Conservation (phyloP, 2,797 vertebrate species). For the Cossypha heuglini region DNA sequence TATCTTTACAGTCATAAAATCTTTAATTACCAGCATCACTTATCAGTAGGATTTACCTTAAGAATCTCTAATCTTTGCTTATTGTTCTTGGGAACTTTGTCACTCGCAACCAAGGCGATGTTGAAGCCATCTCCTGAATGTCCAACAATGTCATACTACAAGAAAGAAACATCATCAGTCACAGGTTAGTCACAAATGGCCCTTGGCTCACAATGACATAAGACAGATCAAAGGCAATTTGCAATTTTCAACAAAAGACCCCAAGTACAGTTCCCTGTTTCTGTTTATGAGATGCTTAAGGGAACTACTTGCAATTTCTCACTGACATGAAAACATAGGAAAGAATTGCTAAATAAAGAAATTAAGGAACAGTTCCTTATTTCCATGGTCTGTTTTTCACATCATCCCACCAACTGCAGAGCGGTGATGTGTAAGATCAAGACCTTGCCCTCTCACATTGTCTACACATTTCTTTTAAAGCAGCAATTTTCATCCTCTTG, state of each 20-base stretch:
- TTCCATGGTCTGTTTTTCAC: neutral
- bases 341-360: neutral
- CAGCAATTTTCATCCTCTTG: neutral
- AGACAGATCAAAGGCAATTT: neutral
- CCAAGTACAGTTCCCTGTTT: neutral
- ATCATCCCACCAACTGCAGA: neutral
- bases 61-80: slow-evolving; percentile 92
- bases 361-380: neutral
- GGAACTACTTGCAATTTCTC: neutral
- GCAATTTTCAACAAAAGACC: neutral
- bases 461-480: neutral
- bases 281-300: neutral
- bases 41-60: slow-evolving; percentile 80
- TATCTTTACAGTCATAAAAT: neutral
- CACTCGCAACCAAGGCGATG: slow-evolving; percentile 82
- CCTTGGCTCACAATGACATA: neutral
- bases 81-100: slow-evolving; percentile 89
- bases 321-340: neutral
- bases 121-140: slow-evolving; percentile 93
- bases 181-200: neutral
- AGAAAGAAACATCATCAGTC: slow-evolving; percentile 36
- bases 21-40: neutral
- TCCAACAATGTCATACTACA: slow-evolving; percentile 90
- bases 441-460: neutral
- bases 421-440: neutral